These are phyloP conservation scores for Lacerta agilis DNA, from an alignment of 2,797 vertebrate genomes.

Conservation along the genomic window DNA sequence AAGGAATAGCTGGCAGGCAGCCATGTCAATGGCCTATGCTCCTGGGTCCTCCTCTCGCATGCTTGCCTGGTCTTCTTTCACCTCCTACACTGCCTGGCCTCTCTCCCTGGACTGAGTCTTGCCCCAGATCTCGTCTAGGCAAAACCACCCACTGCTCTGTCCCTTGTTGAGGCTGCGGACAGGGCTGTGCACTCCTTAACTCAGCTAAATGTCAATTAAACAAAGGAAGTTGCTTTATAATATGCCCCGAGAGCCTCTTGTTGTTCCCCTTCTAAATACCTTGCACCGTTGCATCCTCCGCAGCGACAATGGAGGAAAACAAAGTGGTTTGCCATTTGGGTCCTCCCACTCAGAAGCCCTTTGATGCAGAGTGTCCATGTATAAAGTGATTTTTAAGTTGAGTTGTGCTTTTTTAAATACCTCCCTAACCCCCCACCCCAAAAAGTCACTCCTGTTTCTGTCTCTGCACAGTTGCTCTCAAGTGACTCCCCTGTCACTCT, in stretches of 20 bases:
- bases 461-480: neutral
- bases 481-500: neutral
- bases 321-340: neutral
- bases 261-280: neutral
- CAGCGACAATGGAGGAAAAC: neutral
- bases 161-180: neutral
- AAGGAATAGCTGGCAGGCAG: neutral
- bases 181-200: neutral
- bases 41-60: neutral
- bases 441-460: neutral
- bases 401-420: too few species aligned
- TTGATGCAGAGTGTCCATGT: neutral
- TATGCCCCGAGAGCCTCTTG: neutral
- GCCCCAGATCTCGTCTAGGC: neutral
- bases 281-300: neutral
- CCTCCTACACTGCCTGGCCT: neutral
- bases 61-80: too few species aligned
- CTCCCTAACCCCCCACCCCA: too few species aligned
- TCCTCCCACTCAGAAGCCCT: neutral
- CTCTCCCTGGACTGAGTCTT: neutral
- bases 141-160: neutral
- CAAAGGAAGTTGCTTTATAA: neutral
- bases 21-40: neutral
- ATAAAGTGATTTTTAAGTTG: neutral
- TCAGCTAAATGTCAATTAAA: neutral